phyloP scores from a whole-genome alignment of 1,140 invertebrate species.

The Drosophila miranda region DNA sequence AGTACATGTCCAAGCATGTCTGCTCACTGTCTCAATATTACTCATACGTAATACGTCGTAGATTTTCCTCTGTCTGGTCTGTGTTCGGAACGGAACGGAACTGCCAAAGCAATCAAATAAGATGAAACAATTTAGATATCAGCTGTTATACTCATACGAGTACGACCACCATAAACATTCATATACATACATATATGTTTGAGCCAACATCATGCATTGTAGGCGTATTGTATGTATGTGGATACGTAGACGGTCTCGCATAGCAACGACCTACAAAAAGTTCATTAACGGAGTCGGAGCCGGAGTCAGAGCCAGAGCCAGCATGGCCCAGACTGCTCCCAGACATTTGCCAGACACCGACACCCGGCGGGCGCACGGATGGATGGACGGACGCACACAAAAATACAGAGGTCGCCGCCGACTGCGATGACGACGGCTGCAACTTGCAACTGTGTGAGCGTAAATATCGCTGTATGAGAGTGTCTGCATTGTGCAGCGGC shows the following conservation, averaged over 20 bases:
- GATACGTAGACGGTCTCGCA: slow-evolving; percentile 40
- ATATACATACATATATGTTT: neutral
- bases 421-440: slow-evolving; percentile 34
- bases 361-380: slow-evolving; percentile 51
- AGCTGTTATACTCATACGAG: slow-evolving; percentile 22
- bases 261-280: slow-evolving; percentile 83
- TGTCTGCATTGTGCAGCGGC: slow-evolving; percentile 47
- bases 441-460: slow-evolving; percentile 41
- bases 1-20: slow-evolving; percentile 20
- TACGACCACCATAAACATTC: slow-evolving; percentile 5
- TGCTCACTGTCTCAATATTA: slow-evolving; percentile 58
- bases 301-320: slow-evolving; percentile 46
- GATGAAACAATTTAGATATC: slow-evolving; percentile 61
- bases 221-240: slow-evolving; percentile 13
- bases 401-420: slow-evolving; percentile 40
- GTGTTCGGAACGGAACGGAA: slow-evolving; percentile 56
- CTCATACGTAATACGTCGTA: slow-evolving; percentile 75
- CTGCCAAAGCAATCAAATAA: slow-evolving; percentile 55
- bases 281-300: slow-evolving; percentile 77
- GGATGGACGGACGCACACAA: slow-evolving; percentile 32
- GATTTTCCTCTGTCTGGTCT: slow-evolving; percentile 32
- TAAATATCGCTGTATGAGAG: slow-evolving; percentile 20
- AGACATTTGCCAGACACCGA: slow-evolving; percentile 78
- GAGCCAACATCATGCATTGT: slow-evolving; percentile 15
- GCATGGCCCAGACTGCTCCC: slow-evolving; percentile 82